These are phyloP conservation scores for Montipora efflorescens DNA, from an alignment of 64 coral and sea anemone species.

Conservation along the genomic window DNA sequence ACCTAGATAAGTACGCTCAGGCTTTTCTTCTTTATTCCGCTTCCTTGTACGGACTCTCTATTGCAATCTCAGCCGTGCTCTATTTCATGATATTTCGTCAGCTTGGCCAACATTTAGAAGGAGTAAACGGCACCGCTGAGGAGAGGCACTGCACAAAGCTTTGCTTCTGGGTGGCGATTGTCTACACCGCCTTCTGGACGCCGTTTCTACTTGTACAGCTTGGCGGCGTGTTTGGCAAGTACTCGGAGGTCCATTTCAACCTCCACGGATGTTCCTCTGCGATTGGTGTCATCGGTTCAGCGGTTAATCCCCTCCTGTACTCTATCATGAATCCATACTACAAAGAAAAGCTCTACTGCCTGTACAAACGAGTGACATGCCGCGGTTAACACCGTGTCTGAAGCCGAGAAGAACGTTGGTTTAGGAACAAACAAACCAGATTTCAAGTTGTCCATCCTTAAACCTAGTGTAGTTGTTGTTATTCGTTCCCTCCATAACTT, in stretches of 20 bases:
- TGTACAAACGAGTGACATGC: slow-evolving; percentile 12
- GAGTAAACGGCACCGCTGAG: slow-evolving; percentile 73
- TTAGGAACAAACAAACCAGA: not conserved
- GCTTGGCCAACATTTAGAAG: slow-evolving; percentile 45
- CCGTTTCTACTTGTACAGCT: slow-evolving; percentile 94
- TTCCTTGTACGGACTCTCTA: slow-evolving; percentile 79
- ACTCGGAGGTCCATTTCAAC: slow-evolving; percentile 94
- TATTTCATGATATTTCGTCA: slow-evolving; percentile 58
- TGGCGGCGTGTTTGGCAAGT: slow-evolving; percentile 80
- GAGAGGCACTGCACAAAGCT: slow-evolving; percentile 89
- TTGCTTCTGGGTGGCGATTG: slow-evolving; percentile 76
- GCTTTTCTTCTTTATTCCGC: slow-evolving; percentile 89
- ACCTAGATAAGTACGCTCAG: slow-evolving; percentile 72
- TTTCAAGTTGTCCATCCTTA: too few relatives aligned
- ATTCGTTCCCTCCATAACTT: too few relatives aligned
- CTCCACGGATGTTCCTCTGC: slow-evolving; percentile 89
- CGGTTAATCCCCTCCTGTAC: slow-evolving; percentile 83
- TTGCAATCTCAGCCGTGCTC: slow-evolving; percentile 45
- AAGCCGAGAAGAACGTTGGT: not conserved
- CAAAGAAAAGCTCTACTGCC: not conserved
- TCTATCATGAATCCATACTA: slow-evolving; percentile 88
- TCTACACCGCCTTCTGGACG: slow-evolving; percentile 93
- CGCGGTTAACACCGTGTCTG: not conserved
- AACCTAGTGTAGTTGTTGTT: too few relatives aligned
- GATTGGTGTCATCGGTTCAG: slow-evolving; percentile 90